A percentile compares a stretch with the other conserved stretches of the same genome.
Conservation (phyloP, 2,113 vertebrate genomes). For the Synchiropus splendidus region DNA sequence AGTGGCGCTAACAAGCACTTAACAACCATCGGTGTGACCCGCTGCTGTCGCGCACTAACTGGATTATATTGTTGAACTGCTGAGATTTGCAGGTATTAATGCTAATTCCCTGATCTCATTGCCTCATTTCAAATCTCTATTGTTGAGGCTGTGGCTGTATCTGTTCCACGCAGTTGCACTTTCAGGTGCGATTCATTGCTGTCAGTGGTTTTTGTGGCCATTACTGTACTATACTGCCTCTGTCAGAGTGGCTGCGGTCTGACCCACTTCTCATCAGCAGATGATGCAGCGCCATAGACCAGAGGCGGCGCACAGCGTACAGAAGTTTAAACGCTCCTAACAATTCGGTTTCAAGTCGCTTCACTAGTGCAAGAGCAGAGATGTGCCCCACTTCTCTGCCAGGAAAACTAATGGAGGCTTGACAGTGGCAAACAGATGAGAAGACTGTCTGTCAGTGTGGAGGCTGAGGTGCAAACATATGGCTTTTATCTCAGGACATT, state of each 20-base stretch:
- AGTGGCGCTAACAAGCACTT: constrained; percentile 22
- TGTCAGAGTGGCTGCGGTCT: constrained; percentile 10
- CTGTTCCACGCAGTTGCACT: constrained; percentile 2
- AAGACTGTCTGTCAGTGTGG: too few relatives aligned
- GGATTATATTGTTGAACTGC: constrained; percentile 14
- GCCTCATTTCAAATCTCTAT: background rate
- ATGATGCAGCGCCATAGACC: constrained; percentile 2
- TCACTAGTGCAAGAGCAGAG: too few relatives aligned
- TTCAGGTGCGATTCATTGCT: constrained; percentile 9
- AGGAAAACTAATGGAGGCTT: too few relatives aligned
- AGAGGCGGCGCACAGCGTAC: too few relatives aligned
- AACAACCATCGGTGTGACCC: constrained; percentile 7
- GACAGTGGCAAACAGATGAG: too few relatives aligned
- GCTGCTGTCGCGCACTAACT: constrained; percentile 30
- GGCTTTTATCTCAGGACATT: too few relatives aligned
- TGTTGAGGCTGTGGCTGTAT: constrained; percentile 5
- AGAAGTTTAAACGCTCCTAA: too few relatives aligned
- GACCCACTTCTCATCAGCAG: constrained; percentile 34
- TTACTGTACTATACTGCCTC: constrained; percentile 1
- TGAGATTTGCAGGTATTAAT: constrained; percentile 31
- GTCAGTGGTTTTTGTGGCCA: constrained; percentile 11
- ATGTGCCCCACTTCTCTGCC: too few relatives aligned
- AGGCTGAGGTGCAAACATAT: too few relatives aligned
- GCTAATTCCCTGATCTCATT: constrained; percentile 47
- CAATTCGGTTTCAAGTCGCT: too few relatives aligned